phyloP scores from a whole-genome alignment of 2,888 invertebrate genomes.

The Plebejus argus region DNA sequence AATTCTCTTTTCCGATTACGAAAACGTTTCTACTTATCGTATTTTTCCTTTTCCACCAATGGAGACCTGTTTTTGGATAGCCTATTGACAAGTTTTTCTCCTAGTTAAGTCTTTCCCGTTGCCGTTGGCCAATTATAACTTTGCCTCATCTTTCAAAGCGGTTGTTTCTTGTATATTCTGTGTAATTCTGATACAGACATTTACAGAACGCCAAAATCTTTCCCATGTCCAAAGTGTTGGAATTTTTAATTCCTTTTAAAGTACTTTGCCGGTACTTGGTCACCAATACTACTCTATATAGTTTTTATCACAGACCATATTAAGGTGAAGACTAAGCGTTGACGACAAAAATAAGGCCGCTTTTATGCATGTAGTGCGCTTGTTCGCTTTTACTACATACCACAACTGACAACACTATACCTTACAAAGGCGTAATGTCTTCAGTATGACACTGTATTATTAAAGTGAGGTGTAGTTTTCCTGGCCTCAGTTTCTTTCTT shows the following conservation, averaged over 20 bases:
- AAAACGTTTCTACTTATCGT: not conserved
- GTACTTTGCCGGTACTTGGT: not conserved
- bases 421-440: too few relatives aligned
- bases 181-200: conserved; percentile 6
- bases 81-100: not conserved
- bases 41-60: not conserved
- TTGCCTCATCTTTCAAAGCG: not conserved
- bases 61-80: not conserved
- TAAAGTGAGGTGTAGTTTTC: not conserved
- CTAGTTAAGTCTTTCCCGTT: not conserved
- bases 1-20: not conserved
- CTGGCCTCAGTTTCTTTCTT: not conserved
- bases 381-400: too few relatives aligned
- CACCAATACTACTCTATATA: not conserved
- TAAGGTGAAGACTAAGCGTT: not conserved
- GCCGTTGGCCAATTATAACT: not conserved
- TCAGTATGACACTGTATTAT: not conserved
- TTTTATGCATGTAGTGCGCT: too few relatives aligned
- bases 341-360: too few relatives aligned
- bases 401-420: too few relatives aligned
- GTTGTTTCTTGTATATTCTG: not conserved
- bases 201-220: not conserved
- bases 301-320: not conserved
- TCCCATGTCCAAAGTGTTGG: not conserved
- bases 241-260: not conserved